A percentile compares a stretch with the other conserved stretches of the same genome.
phyloP scores from a whole-genome alignment of 2,888 invertebrate genomes.

The Diaprepes abbreviatus region DNA sequence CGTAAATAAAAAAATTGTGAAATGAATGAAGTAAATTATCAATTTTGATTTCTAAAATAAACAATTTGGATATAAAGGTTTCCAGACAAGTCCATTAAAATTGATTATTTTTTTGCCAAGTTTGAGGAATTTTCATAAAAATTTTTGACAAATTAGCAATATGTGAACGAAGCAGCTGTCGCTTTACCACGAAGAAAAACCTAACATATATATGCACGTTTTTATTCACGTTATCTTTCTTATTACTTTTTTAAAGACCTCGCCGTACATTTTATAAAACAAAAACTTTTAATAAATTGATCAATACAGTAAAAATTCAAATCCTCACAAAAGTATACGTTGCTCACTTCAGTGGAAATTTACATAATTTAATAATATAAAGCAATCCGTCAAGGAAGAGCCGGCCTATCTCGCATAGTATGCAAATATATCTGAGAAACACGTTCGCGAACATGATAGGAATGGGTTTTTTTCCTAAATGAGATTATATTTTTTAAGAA shows the following conservation, averaged over 20 bases:
- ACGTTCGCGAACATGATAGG: constrained; percentile 9
- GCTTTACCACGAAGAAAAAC: no score
- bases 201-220: no score
- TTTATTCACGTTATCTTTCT: not conserved
- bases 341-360: constrained; percentile 9
- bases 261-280: not conserved
- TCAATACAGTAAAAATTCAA: constrained; percentile 10
- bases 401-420: constrained; percentile 20
- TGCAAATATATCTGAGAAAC: constrained; percentile 17
- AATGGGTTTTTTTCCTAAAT: constrained; percentile 1
- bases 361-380: constrained; percentile 33
- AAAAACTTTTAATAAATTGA: constrained; percentile 14
- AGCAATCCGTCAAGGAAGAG: constrained; percentile 5
- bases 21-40: no score
- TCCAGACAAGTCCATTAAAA: no score
- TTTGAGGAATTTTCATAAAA: no score
- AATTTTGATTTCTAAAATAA: no score
- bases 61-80: no score
- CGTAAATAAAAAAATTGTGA: no score
- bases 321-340: constrained; percentile 19
- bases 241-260: not conserved
- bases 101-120: no score
- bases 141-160: no score
- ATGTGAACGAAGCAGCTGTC: no score
- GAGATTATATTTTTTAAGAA: constrained; percentile 2